Evolutionary conservation across 2,888 invertebrate species (phyloP), one percentile per base, ranked within the genome.

Genomic region (Dynastes tityus): DNA sequence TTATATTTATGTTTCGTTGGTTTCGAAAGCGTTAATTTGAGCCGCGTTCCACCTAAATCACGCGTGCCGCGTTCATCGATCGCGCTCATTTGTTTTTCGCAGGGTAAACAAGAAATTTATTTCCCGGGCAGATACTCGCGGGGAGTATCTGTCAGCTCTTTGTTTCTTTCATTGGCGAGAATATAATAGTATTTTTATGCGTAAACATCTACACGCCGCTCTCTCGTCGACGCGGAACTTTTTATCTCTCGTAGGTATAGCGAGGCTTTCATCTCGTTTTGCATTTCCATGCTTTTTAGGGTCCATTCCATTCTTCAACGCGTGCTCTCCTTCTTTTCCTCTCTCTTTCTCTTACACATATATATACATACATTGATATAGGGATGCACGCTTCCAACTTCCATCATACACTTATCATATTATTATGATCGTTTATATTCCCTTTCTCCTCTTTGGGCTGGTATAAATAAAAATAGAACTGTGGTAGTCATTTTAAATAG

Each of bases 141-240:
- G 37, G 67, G 76, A 67, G 51, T 76, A 64, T 65, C 67, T 55
- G 76, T 76, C 76, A 76, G 76, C 65, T 53, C 64, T 65, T 76
- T 76, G 76, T 76, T 76, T 76, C 65, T 76, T 76, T 76, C 76
- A 67, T 64, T 76, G 53, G 76, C 65, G 76, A 76, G 67, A 76
- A 76, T 76, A 63, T 76, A 73, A 73, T 73, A 73, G 73, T 73
- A 73, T 73, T 73, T 73, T 73, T 73, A 73, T 73, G 73, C 58
- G 58, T 73, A 73, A 73, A 58, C 73, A 73, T 73, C 73, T 58
- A 37, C 40, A n/a, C 22, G 55, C 16, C 11, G 11, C 32, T 58
- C 55, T 22, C 55, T 45, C 45, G 45, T n/a, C 73, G 73, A 73
- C 37, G 58, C 37, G 73, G 73, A 73, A 73, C 58, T 73, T 73